Evolutionary conservation across 2,888 invertebrate species (phyloP).

Genomic region (Caenorhabditis wallacei): DNA sequence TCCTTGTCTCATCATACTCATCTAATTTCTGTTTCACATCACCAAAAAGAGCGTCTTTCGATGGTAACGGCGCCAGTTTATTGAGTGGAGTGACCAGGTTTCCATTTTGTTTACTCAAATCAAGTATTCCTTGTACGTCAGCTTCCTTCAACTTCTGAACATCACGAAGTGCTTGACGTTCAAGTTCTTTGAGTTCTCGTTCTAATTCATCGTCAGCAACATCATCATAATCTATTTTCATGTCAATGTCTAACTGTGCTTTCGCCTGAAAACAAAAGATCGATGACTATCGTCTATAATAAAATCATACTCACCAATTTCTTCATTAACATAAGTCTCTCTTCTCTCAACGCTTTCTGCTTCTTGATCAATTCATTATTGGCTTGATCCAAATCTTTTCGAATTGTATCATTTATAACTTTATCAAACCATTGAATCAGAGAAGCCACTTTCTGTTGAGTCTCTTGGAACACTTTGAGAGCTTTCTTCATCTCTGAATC

Average conservation of each 20-base stretch:
- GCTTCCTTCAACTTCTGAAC: constrained; percentile 78
- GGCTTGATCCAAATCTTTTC: constrained; percentile 84
- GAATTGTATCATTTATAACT: constrained; percentile 85
- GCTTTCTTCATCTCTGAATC: constrained; percentile 84
- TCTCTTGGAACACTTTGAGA: constrained; percentile 84
- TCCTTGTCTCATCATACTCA: constrained; percentile 79
- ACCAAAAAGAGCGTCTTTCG: constrained; percentile 85
- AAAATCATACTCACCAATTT: constrained; percentile 81
- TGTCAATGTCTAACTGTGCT: constrained; percentile 81
- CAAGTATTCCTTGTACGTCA: constrained; percentile 77
- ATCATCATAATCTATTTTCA: constrained; percentile 83
- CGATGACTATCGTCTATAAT: background rate
- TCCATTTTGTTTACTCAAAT: constrained; percentile 78
- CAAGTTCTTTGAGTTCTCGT: constrained; percentile 82
- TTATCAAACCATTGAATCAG: constrained; percentile 85
- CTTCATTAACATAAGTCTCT: constrained; percentile 85
- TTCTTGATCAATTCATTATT: constrained; percentile 84
- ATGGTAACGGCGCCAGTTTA: constrained; percentile 85
- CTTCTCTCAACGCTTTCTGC: constrained; percentile 84
- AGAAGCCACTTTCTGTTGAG: constrained; percentile 84
- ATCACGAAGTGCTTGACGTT: constrained; percentile 82
- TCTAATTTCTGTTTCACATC: constrained; percentile 81
- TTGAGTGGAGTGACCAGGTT: constrained; percentile 82
- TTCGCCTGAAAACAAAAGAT: constrained; percentile 65
- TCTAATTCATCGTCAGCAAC: constrained; percentile 79